Conservation (phyloP, 2,888 invertebrate species). For the Acheta domesticus region DNA sequence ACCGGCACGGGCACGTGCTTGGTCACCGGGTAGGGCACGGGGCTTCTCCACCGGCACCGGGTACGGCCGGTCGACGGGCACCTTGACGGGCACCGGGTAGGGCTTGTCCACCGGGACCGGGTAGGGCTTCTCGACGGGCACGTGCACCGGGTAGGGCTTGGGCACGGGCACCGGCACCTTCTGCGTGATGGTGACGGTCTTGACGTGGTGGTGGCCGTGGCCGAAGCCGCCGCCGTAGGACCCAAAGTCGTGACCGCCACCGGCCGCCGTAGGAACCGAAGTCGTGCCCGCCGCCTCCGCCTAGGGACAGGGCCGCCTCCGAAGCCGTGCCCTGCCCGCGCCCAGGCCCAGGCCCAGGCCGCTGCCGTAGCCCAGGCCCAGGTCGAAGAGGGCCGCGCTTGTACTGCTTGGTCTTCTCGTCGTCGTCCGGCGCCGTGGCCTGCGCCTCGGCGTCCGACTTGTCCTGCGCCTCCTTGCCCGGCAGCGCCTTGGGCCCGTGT, state of each 20-base stretch:
- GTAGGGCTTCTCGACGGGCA: constrained; percentile 65
- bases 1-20: constrained; percentile 79
- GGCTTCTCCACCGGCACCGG: constrained; percentile 60
- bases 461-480: constrained; percentile 24
- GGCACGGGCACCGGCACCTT: constrained; percentile 63
- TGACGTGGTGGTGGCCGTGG: constrained; percentile 53
- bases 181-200: constrained; percentile 74
- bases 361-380: constrained; percentile 51
- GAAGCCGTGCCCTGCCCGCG: not conserved
- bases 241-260: constrained; percentile 38
- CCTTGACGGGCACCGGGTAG: constrained; percentile 71
- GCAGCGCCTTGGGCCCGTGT: constrained; percentile 20
- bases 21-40: constrained; percentile 74
- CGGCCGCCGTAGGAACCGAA: constrained; percentile 53
- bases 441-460: not conserved
- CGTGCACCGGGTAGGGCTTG: constrained; percentile 42
- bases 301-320: constrained; percentile 46
- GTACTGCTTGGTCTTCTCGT: constrained; percentile 64
- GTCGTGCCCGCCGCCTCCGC: constrained; percentile 41
- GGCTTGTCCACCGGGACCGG: constrained; percentile 69
- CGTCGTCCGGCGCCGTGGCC: not conserved
- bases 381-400: constrained; percentile 72
- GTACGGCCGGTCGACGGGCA: constrained; percentile 68
- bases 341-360: not conserved
- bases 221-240: constrained; percentile 40